These are phyloP conservation scores for Dendropsophus ebraccatus DNA, from an alignment of 2,113 vertebrate species.

Conservation along the genomic window DNA sequence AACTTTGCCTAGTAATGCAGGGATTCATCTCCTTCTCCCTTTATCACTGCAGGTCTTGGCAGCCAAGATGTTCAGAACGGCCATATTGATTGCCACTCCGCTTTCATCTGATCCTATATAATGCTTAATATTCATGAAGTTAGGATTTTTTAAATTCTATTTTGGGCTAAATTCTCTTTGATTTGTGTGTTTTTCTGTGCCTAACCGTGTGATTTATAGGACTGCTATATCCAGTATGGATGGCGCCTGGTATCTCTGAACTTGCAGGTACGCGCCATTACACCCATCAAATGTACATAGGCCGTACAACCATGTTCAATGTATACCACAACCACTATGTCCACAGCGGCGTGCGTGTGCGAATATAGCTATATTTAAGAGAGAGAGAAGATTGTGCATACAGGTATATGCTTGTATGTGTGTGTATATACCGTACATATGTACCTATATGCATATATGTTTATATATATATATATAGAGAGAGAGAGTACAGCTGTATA, in stretches of 20 bases:
- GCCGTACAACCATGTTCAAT: not conserved
- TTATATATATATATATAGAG: not conserved
- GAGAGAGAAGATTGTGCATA: not conserved
- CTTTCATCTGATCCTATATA: not conserved
- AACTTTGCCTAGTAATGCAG: not conserved
- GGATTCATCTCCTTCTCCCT: not conserved
- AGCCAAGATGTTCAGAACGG: not conserved
- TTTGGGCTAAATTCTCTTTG: not conserved
- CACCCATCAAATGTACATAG: constrained; percentile 22
- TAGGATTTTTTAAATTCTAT: not conserved
- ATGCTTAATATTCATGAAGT: not conserved
- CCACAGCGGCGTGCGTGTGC: not conserved
- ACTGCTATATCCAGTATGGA: not conserved
- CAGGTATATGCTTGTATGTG: constrained; percentile 1
- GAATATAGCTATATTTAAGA: not conserved
- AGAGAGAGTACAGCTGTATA: constrained; percentile 31
- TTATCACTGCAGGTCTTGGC: not conserved
- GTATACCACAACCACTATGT: constrained; percentile 1
- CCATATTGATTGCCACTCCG: not conserved
- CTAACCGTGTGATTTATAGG: not conserved
- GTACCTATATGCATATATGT: not conserved
- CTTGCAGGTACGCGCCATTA: not conserved
- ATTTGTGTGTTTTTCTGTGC: not conserved
- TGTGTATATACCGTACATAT: not conserved
- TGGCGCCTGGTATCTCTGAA: not conserved